phyloP scores from a whole-genome alignment of 2,888 invertebrate species.

The Pogonocherus hispidulus region DNA sequence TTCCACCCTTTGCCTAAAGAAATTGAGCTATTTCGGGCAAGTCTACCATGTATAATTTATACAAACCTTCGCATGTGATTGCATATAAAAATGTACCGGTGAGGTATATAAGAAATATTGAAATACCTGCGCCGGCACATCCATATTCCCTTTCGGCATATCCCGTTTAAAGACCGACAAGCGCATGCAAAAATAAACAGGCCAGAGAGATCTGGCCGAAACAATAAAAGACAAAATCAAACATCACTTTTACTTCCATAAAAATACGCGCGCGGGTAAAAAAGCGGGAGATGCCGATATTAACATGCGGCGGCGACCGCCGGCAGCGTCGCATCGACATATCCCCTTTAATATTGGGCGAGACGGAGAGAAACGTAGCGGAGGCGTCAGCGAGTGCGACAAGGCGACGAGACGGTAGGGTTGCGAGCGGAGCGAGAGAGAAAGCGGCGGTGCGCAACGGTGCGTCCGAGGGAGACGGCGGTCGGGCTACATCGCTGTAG shows the following conservation, averaged over 20 bases:
- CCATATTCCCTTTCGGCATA: background rate
- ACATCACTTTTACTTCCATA: slow-evolving; percentile 65
- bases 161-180: slow-evolving; percentile 8
- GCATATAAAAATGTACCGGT: no score
- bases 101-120: no score
- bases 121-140: no score
- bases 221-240: slow-evolving; percentile 65
- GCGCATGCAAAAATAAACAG: slow-evolving; percentile 25
- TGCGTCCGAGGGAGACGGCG: slow-evolving; percentile 46
- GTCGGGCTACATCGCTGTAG: slow-evolving; percentile 50
- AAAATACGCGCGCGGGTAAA: slow-evolving; percentile 59
- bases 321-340: slow-evolving; percentile 35
- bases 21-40: no score
- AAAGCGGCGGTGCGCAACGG: slow-evolving; percentile 23
- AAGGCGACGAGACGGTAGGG: slow-evolving; percentile 46
- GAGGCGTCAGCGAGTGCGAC: slow-evolving; percentile 25
- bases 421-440: slow-evolving; percentile 50
- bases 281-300: slow-evolving; percentile 64
- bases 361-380: slow-evolving; percentile 43
- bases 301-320: slow-evolving; percentile 57
- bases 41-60: no score
- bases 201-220: slow-evolving; percentile 47
- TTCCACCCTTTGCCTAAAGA: no score
- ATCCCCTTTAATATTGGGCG: slow-evolving; percentile 56
- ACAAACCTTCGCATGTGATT: no score